Percentiles rank a stretch among this genome's conserved stretches.
These are phyloP conservation scores for Pluvialis apricaria DNA, from an alignment of 2,113 vertebrate species.

Conservation along the genomic window DNA sequence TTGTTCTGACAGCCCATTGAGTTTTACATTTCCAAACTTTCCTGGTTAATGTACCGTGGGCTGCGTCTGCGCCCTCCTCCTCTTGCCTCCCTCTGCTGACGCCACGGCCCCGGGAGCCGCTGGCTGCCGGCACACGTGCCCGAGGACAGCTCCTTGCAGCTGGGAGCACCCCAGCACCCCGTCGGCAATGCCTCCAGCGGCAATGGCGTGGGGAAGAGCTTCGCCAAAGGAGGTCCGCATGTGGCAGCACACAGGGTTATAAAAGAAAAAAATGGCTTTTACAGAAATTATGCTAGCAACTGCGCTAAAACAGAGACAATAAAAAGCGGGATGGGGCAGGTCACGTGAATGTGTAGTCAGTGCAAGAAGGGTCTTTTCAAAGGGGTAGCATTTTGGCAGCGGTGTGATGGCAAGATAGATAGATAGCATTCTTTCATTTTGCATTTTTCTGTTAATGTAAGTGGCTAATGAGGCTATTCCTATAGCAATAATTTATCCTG, in stretches of 20 bases:
- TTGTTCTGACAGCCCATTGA: conserved; percentile 55
- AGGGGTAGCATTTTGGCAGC: fast-evolving
- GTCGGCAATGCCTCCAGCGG: fast-evolving
- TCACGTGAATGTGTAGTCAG: fast-evolving
- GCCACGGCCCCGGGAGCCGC: background rate
- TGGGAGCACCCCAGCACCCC: background rate
- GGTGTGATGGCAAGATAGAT: fast-evolving
- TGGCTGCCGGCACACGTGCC: background rate
- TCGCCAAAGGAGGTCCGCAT: fast-evolving
- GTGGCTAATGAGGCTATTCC: background rate
- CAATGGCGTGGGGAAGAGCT: background rate
- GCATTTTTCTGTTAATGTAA: background rate
- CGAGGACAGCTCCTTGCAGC: background rate
- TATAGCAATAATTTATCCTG: background rate
- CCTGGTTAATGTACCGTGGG: conserved; percentile 3
- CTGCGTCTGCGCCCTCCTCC: background rate
- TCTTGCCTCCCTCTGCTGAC: fast-evolving
- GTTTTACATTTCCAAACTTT: background rate
- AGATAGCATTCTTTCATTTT: background rate
- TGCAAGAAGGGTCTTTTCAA: background rate
- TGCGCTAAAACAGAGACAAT: too few relatives aligned
- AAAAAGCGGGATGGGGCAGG: background rate
- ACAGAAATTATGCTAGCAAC: background rate
- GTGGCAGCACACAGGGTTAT: too few relatives aligned
- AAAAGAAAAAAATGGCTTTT: background rate